Evolutionary conservation across 1,140 invertebrate species (phyloP).

Genomic region (Atta texana): DNA sequence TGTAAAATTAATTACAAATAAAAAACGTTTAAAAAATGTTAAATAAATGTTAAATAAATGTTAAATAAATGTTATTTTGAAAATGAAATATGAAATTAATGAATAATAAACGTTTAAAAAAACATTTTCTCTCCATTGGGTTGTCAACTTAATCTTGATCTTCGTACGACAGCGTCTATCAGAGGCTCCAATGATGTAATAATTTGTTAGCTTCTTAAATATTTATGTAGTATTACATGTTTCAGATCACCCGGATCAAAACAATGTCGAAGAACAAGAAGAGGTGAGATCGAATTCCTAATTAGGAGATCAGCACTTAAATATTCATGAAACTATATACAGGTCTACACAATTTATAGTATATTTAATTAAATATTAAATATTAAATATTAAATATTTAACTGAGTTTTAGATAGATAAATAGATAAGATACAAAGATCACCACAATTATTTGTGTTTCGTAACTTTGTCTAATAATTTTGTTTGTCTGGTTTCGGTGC

Average conservation of each 20-base stretch:
- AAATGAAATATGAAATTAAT: too few relatives aligned
- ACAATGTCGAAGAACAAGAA: slow-evolving; percentile 26
- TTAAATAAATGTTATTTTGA: too few relatives aligned
- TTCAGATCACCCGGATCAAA: slow-evolving; percentile 66
- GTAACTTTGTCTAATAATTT: slow-evolving; percentile 17
- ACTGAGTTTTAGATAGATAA: neutral
- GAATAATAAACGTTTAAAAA: too few relatives aligned
- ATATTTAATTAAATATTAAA: neutral
- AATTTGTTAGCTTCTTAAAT: neutral
- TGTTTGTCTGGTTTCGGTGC: neutral
- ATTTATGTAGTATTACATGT: slow-evolving; percentile 10
- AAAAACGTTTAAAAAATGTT: too few relatives aligned
- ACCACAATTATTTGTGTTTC: neutral
- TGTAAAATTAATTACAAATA: too few relatives aligned
- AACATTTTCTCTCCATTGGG: too few relatives aligned
- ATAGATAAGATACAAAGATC: neutral
- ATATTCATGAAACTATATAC: neutral
- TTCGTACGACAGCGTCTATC: neutral
- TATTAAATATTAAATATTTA: neutral
- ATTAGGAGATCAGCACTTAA: neutral
- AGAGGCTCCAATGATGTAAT: neutral
- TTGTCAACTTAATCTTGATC: neutral
- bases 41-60: too few relatives aligned
- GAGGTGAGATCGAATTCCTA: slow-evolving; percentile 56
- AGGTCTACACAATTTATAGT: neutral